phyloP scores from a whole-genome alignment of 2,113 vertebrate genomes.

The Gymnobelideus leadbeateri region DNA sequence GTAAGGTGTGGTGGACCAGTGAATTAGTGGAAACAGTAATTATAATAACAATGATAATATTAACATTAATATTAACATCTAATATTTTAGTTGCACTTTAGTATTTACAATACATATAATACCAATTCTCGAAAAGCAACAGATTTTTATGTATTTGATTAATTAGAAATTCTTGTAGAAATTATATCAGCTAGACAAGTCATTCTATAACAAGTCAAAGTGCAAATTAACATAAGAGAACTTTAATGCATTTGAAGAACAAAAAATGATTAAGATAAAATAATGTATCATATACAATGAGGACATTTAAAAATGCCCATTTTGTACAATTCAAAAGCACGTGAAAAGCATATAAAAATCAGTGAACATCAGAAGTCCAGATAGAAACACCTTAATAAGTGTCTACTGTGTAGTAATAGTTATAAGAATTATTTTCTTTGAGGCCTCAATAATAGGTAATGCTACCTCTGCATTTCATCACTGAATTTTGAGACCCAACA shows the following conservation, averaged over 20 bases:
- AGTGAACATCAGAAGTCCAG: background rate
- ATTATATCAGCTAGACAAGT: constrained; percentile 1
- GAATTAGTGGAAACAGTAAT: no score
- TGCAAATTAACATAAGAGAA: background rate
- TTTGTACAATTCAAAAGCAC: no score
- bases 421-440: background rate
- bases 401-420: background rate
- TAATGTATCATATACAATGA: background rate
- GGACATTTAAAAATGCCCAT: no score
- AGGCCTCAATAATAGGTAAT: background rate
- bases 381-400: background rate
- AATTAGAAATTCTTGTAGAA: constrained; percentile 37
- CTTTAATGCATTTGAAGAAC: background rate
- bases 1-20: no score
- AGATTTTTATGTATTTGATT: background rate
- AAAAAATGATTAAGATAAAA: background rate
- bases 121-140: background rate
- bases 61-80: no score
- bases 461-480: background rate
- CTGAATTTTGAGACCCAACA: background rate
- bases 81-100: no score
- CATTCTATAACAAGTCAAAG: background rate
- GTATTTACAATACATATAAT: no score
- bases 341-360: background rate
- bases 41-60: no score